phyloP scores from a whole-genome alignment of 2,797 vertebrate species.

The Chrosomus eos region DNA sequence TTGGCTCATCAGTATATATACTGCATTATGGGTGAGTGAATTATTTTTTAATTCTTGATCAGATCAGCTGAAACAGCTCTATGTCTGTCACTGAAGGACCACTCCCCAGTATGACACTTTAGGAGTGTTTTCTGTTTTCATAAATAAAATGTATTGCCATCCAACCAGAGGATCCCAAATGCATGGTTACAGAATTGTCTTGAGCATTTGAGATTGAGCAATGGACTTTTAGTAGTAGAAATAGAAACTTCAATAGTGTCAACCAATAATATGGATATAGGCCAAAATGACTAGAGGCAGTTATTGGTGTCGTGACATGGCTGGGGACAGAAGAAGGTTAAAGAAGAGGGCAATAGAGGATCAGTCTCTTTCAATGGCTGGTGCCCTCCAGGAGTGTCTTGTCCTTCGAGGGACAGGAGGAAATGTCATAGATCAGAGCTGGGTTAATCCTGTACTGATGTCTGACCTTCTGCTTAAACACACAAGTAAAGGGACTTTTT shows the following conservation, averaged over 20 bases:
- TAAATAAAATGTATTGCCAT: neutral
- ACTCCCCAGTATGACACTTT: neutral
- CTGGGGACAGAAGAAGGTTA: slow-evolving; percentile 11
- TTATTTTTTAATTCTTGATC: neutral
- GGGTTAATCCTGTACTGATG: slow-evolving; percentile 59
- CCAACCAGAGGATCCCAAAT: neutral
- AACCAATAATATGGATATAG: neutral
- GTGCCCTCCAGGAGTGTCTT: slow-evolving; percentile 26
- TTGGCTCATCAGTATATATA: neutral
- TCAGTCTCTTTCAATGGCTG: slow-evolving; percentile 33
- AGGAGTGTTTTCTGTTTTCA: neutral
- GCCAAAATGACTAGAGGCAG: neutral
- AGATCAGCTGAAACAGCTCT: neutral
- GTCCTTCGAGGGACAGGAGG: slow-evolving; percentile 45
- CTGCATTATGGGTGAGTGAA: neutral
- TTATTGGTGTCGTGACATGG: neutral
- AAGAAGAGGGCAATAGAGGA: slow-evolving; percentile 22
- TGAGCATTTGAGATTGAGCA: neutral
- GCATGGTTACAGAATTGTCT: neutral
- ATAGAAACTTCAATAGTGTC: neutral
- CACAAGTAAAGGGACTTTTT: slow-evolving; percentile 21
- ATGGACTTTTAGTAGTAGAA: neutral
- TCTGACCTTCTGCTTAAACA: slow-evolving; percentile 55
- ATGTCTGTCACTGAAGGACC: neutral
- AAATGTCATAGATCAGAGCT: slow-evolving; percentile 60